These are phyloP conservation scores for Pangasianodon hypophthalmus DNA, from an alignment of 2,113 vertebrate species.

Conservation along the genomic window DNA sequence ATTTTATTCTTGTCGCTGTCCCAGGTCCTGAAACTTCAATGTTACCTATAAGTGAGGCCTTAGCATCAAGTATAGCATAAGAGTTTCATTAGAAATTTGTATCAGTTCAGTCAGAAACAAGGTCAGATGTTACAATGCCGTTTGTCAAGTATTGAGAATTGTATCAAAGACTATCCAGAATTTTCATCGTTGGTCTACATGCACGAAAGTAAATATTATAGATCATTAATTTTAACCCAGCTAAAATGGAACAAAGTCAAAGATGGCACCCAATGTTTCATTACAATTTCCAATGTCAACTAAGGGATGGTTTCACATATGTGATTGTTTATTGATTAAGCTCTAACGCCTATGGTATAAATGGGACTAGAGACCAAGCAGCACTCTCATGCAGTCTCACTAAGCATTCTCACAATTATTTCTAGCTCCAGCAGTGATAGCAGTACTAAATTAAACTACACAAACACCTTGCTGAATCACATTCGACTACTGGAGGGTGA, in stretches of 20 bases:
- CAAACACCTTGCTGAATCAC: slow-evolving; percentile 53
- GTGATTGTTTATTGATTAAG: not conserved
- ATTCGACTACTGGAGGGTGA: slow-evolving; percentile 38
- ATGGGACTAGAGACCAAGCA: not conserved
- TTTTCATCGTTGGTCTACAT: not conserved
- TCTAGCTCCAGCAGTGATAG: slow-evolving; percentile 30
- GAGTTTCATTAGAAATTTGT: not conserved
- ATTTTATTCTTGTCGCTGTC: not conserved
- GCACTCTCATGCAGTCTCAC: not conserved
- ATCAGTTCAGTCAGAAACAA: not conserved
- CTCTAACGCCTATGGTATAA: not conserved
- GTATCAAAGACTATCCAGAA: not conserved
- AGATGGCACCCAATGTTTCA: not conserved
- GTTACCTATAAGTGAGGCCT: not conserved
- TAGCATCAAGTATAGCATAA: not conserved
- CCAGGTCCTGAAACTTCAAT: slow-evolving; percentile 11
- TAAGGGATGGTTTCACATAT: not conserved
- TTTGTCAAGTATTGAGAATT: not conserved
- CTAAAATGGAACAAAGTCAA: not conserved
- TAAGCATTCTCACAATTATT: slow-evolving; percentile 43
- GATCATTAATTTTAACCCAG: not conserved
- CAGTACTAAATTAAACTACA: slow-evolving; percentile 51
- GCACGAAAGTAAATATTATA: not conserved
- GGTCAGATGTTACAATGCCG: not conserved
- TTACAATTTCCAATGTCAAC: not conserved